A percentile compares a stretch with the other conserved stretches of the same genome.
Evolutionary conservation across 2,888 invertebrate species (phyloP).

Genomic region (Ormyrus labotus): DNA sequence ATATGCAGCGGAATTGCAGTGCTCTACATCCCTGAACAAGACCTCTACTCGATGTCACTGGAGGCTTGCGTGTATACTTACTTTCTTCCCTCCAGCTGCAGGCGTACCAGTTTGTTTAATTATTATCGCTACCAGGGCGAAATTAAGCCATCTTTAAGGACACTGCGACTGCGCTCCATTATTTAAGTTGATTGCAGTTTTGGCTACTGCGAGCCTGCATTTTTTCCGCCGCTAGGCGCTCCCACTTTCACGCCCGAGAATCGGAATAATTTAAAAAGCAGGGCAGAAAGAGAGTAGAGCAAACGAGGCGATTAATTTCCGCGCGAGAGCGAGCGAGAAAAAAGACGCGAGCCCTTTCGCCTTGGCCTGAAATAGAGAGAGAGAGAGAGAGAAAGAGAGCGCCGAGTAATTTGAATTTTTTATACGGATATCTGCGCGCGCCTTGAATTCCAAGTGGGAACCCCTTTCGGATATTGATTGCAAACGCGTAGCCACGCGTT

Average conservation of each 20-base stretch:
- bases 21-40: slow-evolving; percentile 55
- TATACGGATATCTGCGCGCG: background rate
- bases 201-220: background rate
- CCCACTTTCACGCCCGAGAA: background rate
- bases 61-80: slow-evolving; percentile 49
- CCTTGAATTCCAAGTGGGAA: slow-evolving; percentile 16
- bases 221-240: too few species aligned
- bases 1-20: slow-evolving; percentile 52
- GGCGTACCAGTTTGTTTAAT: slow-evolving; percentile 59
- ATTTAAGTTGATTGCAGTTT: slow-evolving; percentile 33
- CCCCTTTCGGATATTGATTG: slow-evolving; percentile 31
- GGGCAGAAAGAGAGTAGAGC: background rate
- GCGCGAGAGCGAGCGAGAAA: background rate
- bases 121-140: slow-evolving; percentile 49
- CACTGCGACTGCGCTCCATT: slow-evolving; percentile 36
- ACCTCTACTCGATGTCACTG: slow-evolving; percentile 59
- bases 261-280: slow-evolving; percentile 20
- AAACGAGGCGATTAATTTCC: slow-evolving; percentile 38
- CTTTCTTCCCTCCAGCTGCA: background rate
- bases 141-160: slow-evolving; percentile 52
- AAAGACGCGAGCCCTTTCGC: background rate
- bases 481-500: slow-evolving; percentile 2
- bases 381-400: too few species aligned
- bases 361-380: background rate
- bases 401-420: too few species aligned